Percentiles rank a stretch among this genome's conserved stretches.
Evolutionary conservation across 2,888 invertebrate species (phyloP).

Genomic region (Drosophila kokeensis): DNA sequence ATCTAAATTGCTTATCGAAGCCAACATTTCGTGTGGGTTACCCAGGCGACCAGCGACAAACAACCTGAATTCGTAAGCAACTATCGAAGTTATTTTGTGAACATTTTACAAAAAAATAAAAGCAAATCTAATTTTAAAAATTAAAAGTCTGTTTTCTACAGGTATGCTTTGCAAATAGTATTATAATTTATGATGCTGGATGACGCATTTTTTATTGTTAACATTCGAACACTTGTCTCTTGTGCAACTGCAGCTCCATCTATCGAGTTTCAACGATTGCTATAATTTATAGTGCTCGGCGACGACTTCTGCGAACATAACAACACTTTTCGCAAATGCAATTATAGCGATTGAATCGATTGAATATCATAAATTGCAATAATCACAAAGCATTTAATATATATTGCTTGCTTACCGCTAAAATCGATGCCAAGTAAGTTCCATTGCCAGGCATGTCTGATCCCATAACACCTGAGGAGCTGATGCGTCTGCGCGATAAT

Average conservation of each 20-base stretch:
- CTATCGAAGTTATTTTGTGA: background rate
- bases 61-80: slow-evolving; percentile 31
- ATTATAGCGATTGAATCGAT: too few relatives aligned
- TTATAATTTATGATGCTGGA: background rate
- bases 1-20: slow-evolving; percentile 60
- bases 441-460: slow-evolving; percentile 42
- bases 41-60: slow-evolving; percentile 65
- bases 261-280: too few relatives aligned
- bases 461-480: slow-evolving; percentile 86
- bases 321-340: background rate
- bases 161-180: background rate
- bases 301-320: background rate
- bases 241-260: background rate
- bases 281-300: background rate
- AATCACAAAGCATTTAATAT: background rate
- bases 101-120: background rate
- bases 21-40: slow-evolving; percentile 31
- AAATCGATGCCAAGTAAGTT: background rate
- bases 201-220: background rate
- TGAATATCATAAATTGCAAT: background rate
- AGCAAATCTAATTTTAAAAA: background rate
- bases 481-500: slow-evolving; percentile 88
- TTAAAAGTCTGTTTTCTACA: background rate
- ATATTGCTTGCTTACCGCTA: background rate
- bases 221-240: background rate